phyloP scores from a whole-genome alignment of 2,797 vertebrate genomes.

The Enteromius radiatus region DNA sequence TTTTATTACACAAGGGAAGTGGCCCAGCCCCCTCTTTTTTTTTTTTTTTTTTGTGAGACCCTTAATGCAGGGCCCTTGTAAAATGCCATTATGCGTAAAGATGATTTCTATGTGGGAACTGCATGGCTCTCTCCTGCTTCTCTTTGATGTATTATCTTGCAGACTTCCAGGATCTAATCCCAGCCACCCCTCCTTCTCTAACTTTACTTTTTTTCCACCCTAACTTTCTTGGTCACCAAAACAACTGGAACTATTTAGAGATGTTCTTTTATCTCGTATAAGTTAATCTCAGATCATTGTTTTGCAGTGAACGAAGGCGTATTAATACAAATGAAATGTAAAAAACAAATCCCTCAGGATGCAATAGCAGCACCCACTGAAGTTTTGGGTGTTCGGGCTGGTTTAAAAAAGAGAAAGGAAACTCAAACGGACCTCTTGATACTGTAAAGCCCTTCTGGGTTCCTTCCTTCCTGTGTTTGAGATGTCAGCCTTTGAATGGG shows the following conservation, averaged over 20 bases:
- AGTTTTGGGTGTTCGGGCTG: constrained; percentile 32
- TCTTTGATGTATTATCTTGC: constrained; percentile 83
- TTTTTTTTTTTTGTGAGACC: constrained; percentile 48
- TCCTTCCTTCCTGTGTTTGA: constrained; percentile 86
- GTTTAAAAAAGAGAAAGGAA: constrained; percentile 60
- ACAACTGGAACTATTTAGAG: background rate
- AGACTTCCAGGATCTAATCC: constrained; percentile 78
- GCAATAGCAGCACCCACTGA: background rate
- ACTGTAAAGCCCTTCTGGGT: constrained; percentile 75
- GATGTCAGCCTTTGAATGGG: constrained; percentile 79
- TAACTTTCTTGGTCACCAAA: background rate
- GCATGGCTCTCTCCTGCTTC: constrained; percentile 64
- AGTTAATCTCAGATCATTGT: background rate
- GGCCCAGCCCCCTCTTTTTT: constrained; percentile 15
- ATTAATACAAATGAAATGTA: background rate
- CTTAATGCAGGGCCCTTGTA: constrained; percentile 57
- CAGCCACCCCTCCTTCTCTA: constrained; percentile 59
- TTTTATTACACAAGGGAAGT: constrained; percentile 52
- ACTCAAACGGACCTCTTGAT: constrained; percentile 68
- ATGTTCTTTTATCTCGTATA: background rate
- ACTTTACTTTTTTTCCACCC: background rate
- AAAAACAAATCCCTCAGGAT: background rate
- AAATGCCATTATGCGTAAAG: constrained; percentile 68
- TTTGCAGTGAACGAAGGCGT: background rate
- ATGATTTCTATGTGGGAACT: constrained; percentile 69